Conservation (phyloP, 2,113 vertebrate genomes). For the Penelope pileata region DNA sequence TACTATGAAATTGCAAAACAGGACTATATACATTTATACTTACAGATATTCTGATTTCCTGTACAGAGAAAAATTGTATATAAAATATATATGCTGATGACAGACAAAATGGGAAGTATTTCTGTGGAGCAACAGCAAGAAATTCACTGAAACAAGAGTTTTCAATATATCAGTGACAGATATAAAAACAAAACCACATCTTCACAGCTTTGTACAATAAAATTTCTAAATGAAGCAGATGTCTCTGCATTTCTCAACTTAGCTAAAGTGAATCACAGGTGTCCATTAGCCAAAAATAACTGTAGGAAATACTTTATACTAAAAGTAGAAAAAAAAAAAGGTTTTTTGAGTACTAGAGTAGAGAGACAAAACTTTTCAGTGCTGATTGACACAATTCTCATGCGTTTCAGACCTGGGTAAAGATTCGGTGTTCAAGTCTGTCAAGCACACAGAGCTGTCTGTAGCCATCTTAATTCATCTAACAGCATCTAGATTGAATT, state of each 20-base stretch:
- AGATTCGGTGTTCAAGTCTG: background rate
- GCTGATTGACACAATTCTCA: background rate
- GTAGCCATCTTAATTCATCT: background rate
- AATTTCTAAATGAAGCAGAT: conserved; percentile 65
- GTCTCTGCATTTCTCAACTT: conserved; percentile 43
- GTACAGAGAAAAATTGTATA: background rate
- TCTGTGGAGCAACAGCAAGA: background rate
- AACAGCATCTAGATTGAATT: background rate
- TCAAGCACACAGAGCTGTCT: background rate
- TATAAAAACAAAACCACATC: conserved; percentile 62
- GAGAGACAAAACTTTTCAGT: background rate
- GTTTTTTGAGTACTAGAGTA: background rate
- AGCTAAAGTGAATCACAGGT: conserved; percentile 55
- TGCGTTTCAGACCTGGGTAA: background rate
- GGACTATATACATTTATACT: background rate
- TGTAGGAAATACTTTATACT: conserved; percentile 27
- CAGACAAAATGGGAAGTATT: background rate
- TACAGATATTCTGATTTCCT: background rate
- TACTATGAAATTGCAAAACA: background rate
- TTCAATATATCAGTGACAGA: conserved; percentile 51
- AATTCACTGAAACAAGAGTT: conserved; percentile 46
- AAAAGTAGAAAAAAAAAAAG: background rate
- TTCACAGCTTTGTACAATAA: conserved; percentile 46
- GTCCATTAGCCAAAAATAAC: conserved; percentile 55
- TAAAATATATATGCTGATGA: background rate